Evolutionary conservation across 2,113 vertebrate genomes (phyloP), one percentile per base, ranked within the genome.

Genomic region (Percopsis transmontana): DNA sequence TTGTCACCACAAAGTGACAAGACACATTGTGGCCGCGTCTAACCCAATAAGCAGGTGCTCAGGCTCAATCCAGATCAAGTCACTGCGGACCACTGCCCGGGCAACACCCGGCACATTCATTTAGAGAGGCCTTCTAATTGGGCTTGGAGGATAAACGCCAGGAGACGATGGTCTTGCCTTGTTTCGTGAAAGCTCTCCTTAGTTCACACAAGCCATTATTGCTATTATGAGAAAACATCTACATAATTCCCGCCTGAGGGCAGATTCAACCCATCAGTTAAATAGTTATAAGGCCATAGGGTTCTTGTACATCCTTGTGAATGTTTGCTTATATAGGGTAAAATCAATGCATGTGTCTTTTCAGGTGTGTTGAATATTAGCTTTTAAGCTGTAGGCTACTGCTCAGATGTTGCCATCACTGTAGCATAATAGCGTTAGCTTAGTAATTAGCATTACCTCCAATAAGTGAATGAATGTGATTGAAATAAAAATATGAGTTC

Each of bases 1-100:
- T 82, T 85, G 90, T 90, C 90, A 84, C 77, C 21, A 80, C 87
- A 90, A 93, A 92, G 88, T 92, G 89, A 92, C 90, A 92, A 92
- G 91, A 93, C 90, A 91, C 90, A 92, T 92, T 88, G 90, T 84
- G 66, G 84, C 84, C 70, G 77, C 3, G 64, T 40, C 63, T 92
- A 92, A 93, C 89, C 86, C 77, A 92, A 92, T 93, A 91, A 91
- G 66, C 58, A 58, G 65, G 63, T 47, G 77, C 85, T 86, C 85
- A n/a, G 70, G 87, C 85, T 92, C 89, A 84, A 84, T 89, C 87
- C 89, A 87, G 90, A 93, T 92, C 89, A 90, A 91, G 90, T 89
- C 91, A 90, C 68, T 68, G 67, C 68, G 70, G 55, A 71, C 62
- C 42, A 39, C 13, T 68, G 85, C 68, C 69, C 70, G 58, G 51